Conservation (phyloP, 64 coral and sea anemone species). For the Pocillopora verrucosa region DNA sequence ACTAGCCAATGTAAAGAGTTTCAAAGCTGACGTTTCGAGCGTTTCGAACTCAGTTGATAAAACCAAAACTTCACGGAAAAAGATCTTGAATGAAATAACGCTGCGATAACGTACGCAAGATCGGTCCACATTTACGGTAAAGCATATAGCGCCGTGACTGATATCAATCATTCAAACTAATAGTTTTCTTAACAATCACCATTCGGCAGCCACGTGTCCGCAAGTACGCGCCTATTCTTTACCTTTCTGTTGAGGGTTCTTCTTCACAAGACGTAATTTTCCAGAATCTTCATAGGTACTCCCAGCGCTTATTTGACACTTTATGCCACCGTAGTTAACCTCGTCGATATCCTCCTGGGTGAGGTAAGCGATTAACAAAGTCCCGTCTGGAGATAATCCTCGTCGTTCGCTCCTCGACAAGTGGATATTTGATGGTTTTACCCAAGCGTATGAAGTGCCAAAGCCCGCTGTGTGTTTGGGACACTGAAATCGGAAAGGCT, state of each 20-base stretch:
- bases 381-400: slow-evolving; percentile 19
- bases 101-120: too few species aligned
- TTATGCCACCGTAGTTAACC: background rate
- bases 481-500: slow-evolving; percentile 11
- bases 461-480: background rate
- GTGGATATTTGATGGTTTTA: background rate
- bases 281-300: background rate
- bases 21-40: too few species aligned
- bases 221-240: background rate
- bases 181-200: too few species aligned
- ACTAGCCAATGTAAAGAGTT: too few species aligned
- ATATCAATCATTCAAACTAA: background rate
- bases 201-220: too few species aligned
- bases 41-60: too few species aligned
- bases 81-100: too few species aligned
- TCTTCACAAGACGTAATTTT: slow-evolving; percentile 8
- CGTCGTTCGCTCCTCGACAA: background rate
- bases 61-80: too few species aligned
- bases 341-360: slow-evolving; percentile 22
- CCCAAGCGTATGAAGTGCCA: slow-evolving; percentile 4
- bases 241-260: background rate
- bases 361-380: slow-evolving; percentile 22
- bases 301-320: slow-evolving; percentile 36
- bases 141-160: background rate
- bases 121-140: too few species aligned